Conservation (phyloP, 2,113 vertebrate genomes). For the Pterophyllum scalare region DNA sequence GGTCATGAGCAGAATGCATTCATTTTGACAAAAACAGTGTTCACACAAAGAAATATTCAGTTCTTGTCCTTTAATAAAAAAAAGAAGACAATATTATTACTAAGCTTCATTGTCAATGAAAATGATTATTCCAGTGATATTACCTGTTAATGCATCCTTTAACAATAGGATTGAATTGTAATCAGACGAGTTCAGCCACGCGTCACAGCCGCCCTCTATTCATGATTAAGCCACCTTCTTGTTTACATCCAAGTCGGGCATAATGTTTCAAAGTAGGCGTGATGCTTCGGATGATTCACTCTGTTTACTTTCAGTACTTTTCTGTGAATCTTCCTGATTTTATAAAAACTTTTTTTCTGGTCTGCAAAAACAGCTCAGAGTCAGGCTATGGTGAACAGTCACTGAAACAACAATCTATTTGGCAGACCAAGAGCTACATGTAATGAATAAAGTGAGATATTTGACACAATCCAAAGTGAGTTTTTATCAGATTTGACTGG, state of each 20-base stretch:
- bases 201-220: neutral
- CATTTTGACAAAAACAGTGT: no score
- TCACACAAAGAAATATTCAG: no score
- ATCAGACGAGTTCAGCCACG: accelerated
- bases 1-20: no score
- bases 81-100: neutral
- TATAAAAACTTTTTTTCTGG: neutral
- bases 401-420: neutral
- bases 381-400: no score
- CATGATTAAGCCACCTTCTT: no score
- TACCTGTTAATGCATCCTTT: neutral
- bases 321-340: neutral
- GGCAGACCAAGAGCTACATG: neutral
- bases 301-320: neutral
- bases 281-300: neutral
- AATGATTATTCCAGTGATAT: neutral
- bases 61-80: no score
- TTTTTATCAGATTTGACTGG: no score
- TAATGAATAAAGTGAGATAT: neutral
- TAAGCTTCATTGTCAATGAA: neutral
- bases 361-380: neutral
- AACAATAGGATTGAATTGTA: neutral
- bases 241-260: neutral
- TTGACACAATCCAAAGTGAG: no score
- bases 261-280: neutral